phyloP scores from a whole-genome alignment of 1,140 invertebrate species.

The Papilio xuthus region DNA sequence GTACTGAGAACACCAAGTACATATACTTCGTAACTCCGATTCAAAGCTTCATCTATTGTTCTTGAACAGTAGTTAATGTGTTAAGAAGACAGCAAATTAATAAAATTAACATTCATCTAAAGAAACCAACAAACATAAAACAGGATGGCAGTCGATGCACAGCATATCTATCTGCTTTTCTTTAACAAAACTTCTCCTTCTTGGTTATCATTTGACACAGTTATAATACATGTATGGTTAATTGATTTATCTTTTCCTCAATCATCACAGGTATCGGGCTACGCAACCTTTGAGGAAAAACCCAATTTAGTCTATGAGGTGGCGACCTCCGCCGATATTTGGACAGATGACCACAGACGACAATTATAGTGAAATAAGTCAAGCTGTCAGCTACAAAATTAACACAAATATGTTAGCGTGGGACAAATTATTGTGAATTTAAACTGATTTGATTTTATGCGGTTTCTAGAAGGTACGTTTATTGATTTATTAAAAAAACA shows the following conservation, averaged over 20 bases:
- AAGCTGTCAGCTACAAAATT: conserved; percentile 24
- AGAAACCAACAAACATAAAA: too few relatives aligned
- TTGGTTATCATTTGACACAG: background rate
- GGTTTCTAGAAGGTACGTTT: background rate
- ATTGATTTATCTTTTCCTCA: conserved; percentile 19
- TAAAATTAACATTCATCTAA: too few relatives aligned
- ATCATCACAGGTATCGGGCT: conserved; percentile 14
- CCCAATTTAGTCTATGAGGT: background rate
- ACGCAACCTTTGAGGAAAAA: conserved; percentile 17
- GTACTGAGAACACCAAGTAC: too few relatives aligned
- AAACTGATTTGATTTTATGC: background rate
- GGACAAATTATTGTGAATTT: conserved; percentile 26
- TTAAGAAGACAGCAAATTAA: too few relatives aligned
- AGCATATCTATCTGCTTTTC: too few relatives aligned
- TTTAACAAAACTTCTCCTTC: background rate
- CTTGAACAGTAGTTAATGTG: too few relatives aligned
- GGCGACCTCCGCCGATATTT: conserved; percentile 6
- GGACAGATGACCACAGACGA: conserved; percentile 16
- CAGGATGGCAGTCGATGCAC: too few relatives aligned
- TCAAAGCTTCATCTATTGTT: too few relatives aligned
- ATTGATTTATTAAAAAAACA: background rate
- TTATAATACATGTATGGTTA: background rate
- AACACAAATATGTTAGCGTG: conserved; percentile 10
- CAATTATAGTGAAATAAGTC: conserved; percentile 28
- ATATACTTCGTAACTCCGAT: too few relatives aligned